phyloP scores from a whole-genome alignment of 2,888 invertebrate genomes.

The Carpatolechia fugitivella region DNA sequence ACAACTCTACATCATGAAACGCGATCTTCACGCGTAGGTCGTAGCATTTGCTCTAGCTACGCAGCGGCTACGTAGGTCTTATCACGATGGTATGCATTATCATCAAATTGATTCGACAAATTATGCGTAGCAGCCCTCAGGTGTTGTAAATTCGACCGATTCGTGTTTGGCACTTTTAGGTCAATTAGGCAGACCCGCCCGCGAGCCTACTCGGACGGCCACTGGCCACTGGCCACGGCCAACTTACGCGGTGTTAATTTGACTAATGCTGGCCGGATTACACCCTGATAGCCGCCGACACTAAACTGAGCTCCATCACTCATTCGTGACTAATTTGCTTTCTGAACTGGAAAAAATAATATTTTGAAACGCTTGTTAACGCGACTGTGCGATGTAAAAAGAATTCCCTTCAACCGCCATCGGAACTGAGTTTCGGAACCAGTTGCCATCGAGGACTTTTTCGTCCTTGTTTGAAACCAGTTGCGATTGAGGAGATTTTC shows the following conservation, averaged over 20 bases:
- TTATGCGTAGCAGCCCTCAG: conserved; percentile 52
- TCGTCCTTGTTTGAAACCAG: too few relatives aligned
- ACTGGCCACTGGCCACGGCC: conserved; percentile 45
- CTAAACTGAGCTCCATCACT: conserved; percentile 48
- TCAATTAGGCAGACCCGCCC: conserved; percentile 77
- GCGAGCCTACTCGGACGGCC: conserved; percentile 28
- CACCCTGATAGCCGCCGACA: conserved; percentile 60
- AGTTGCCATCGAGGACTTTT: not conserved
- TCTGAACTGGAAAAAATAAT: conserved; percentile 8
- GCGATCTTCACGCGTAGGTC: too few relatives aligned
- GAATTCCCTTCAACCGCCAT: too few relatives aligned
- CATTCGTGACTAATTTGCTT: conserved; percentile 30
- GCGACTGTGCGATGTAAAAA: too few relatives aligned
- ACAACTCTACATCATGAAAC: too few relatives aligned
- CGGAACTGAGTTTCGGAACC: too few relatives aligned
- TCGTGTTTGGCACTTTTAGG: conserved; percentile 78
- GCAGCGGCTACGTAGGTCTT: too few relatives aligned
- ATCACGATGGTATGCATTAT: too few relatives aligned
- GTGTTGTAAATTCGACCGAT: conserved; percentile 69
- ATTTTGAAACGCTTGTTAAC: too few relatives aligned
- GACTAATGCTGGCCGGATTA: conserved; percentile 74
- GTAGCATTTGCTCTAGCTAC: too few relatives aligned
- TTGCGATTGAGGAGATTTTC: too few relatives aligned
- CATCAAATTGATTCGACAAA: too few relatives aligned
- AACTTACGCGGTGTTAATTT: conserved; percentile 78